Percentiles rank a stretch among this genome's conserved stretches.
Conservation (phyloP, 2,113 vertebrate genomes). For the Spea multiplicata region DNA sequence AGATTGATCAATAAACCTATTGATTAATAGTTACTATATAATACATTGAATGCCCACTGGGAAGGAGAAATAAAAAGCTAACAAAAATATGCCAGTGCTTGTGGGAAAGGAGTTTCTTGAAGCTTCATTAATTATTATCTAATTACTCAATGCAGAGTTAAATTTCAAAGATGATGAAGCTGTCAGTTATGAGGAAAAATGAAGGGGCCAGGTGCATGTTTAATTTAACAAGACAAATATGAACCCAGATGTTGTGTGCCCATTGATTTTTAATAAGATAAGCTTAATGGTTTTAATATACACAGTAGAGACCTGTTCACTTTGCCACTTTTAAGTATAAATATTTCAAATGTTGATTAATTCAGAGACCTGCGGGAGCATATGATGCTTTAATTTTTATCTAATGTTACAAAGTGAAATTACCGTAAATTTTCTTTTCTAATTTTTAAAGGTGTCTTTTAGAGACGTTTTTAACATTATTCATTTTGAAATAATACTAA, state of each 20-base stretch:
- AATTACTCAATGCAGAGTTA: constrained; percentile 60
- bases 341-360: constrained; percentile 19
- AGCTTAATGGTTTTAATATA: constrained; percentile 54
- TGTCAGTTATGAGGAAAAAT: constrained; percentile 67
- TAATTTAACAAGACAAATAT: constrained; percentile 68
- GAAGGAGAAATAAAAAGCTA: not conserved
- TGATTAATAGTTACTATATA: not conserved
- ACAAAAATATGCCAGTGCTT: constrained; percentile 29
- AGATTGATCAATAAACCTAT: too few species aligned
- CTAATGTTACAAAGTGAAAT: too few species aligned
- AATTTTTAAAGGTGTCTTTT: too few species aligned
- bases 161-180: constrained; percentile 58
- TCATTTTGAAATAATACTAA: too few species aligned
- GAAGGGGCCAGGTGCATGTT: constrained; percentile 66
- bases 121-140: constrained; percentile 65
- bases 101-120: constrained; percentile 57
- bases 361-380: not conserved
- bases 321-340: constrained; percentile 31
- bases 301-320: constrained; percentile 21
- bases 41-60: not conserved
- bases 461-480: too few species aligned
- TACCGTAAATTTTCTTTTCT: too few species aligned
- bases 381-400: too few species aligned
- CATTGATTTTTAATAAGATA: constrained; percentile 60
- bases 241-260: constrained; percentile 60